phyloP scores from a whole-genome alignment of 2,888 invertebrate species.

The Artemia sinica region DNA sequence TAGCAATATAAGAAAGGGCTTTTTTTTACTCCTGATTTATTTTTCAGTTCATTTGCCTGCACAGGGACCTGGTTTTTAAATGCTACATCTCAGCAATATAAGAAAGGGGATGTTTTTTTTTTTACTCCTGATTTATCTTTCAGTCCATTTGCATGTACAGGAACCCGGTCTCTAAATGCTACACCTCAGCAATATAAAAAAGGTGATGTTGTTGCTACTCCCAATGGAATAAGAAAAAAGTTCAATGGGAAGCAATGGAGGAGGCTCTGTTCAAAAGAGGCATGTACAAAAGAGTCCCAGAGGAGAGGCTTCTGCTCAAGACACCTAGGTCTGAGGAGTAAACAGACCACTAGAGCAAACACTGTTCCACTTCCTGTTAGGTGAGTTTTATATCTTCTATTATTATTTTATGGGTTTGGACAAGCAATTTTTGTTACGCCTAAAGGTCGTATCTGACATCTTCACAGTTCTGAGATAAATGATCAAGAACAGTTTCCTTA shows the following conservation, averaged over 20 bases:
- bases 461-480: too few relatives aligned
- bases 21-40: neutral
- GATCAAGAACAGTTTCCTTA: too few relatives aligned
- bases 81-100: conserved; percentile 83
- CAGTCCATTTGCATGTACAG: conserved; percentile 9
- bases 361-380: conserved; percentile 9
- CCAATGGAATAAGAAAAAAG: conserved; percentile 91
- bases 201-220: conserved; percentile 84
- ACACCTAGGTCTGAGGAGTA: conserved; percentile 74
- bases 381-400: neutral
- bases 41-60: neutral
- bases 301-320: conserved; percentile 88
- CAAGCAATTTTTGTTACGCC: too few relatives aligned
- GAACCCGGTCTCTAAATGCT: conserved; percentile 57
- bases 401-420: too few relatives aligned
- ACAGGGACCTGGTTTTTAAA: conserved; percentile 49
- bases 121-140: neutral
- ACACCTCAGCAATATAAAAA: conserved; percentile 92
- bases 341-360: neutral
- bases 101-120: conserved; percentile 71
- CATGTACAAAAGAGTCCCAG: conserved; percentile 92
- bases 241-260: conserved; percentile 99
- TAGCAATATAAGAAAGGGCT: conserved; percentile 92
- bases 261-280: conserved; percentile 82
- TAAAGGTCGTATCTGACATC: too few relatives aligned